phyloP scores from a whole-genome alignment of 2,797 vertebrate genomes.

The Rachycentron canadum region DNA sequence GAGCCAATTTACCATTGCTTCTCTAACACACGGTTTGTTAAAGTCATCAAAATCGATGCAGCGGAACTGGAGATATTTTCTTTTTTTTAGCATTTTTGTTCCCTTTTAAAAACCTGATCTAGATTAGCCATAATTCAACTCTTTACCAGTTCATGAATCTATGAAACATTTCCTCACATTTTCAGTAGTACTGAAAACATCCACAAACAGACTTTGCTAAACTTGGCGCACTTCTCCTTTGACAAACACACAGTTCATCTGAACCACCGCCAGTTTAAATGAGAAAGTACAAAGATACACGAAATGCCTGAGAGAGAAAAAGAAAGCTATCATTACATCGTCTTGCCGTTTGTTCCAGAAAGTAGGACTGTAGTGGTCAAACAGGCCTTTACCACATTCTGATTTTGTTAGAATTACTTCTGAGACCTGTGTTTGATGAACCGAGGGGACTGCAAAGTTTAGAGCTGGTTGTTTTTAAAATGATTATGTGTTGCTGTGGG shows the following conservation, averaged over 20 bases:
- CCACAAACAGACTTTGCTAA: background rate
- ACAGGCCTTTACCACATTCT: background rate
- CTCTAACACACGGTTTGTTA: background rate
- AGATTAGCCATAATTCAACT: background rate
- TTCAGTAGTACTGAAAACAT: background rate
- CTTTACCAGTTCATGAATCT: background rate
- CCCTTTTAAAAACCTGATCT: background rate
- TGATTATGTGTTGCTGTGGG: background rate
- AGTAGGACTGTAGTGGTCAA: background rate
- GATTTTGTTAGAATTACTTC: background rate
- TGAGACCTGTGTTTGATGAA: background rate
- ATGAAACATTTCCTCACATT: background rate
- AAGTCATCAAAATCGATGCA: background rate
- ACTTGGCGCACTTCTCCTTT: background rate
- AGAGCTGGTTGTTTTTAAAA: background rate
- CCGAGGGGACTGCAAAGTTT: background rate
- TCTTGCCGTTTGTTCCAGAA: background rate
- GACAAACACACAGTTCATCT: background rate
- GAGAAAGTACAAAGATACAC: too few species aligned
- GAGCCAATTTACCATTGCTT: background rate
- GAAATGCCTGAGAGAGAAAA: too few species aligned
- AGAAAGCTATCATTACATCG: too few species aligned
- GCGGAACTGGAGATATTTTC: background rate
- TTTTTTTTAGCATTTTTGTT: background rate
- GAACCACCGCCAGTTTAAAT: too few species aligned